Evolutionary conservation across 2,113 vertebrate species (phyloP), one percentile per base, ranked within the genome.

Genomic region (Plotosus lineatus): DNA sequence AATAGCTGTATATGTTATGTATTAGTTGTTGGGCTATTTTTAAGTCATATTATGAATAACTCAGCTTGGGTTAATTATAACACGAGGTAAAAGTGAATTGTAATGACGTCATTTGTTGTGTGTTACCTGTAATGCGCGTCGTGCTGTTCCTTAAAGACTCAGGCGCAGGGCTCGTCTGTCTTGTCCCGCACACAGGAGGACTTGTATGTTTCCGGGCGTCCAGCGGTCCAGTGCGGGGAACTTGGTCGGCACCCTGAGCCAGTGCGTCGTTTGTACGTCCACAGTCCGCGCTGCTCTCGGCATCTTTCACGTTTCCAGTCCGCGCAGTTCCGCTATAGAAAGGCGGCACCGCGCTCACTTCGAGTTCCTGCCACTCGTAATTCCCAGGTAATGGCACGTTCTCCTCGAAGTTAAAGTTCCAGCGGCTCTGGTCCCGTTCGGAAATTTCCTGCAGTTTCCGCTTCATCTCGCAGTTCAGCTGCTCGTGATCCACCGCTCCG

Each of bases 331-430:
- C 91, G 85, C 89, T 91, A 77, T 95, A 95, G 86, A 94, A 92
- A n/a, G 86, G 87, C 14, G 95, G 94, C 78, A 92, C 89, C 6
- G 91, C 61, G 19, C 77, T 75, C 68, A 85, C 83, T 46, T 92
- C 90, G 6, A 94, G 81, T 79, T 93, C 94, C 72, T 95, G 94
- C 96, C 96, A 95, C 81, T 90, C 89, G 83, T 95, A 94, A 50
- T 90, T 83, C 11, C 95, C 95, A 0, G 87, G 85, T 79, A 96
- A 89, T 6, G 96, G 96, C 55, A 89, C 86, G 36, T 94, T 93
- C 28, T 87, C 81, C 82, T 94, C 91, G 92, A 98, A 98, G 91
- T 95, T 90, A 85, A 96, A 98, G 90, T 97, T 96, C 96, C 96
- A 98, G 83, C 95, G 93, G 19, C 89, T 91, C 86, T 90, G 91